Conservation (phyloP, 1,140 invertebrate genomes). For the Macrobrachium rosenbergii region DNA sequence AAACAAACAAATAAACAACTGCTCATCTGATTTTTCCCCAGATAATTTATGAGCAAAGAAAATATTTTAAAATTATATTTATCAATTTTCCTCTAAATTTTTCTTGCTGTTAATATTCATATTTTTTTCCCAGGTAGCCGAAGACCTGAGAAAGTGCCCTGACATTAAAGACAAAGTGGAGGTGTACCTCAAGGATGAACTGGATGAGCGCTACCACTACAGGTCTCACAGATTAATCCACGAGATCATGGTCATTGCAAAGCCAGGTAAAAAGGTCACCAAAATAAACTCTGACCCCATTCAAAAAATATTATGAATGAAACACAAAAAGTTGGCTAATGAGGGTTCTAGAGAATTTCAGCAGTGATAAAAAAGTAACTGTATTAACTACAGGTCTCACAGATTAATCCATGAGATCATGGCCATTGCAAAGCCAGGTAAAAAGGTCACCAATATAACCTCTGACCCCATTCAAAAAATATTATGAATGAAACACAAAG, state of each 20-base stretch:
- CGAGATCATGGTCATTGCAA: not conserved
- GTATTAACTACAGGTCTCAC: no score
- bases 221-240: conserved; percentile 25
- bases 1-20: no score
- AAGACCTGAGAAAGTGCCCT: not conserved
- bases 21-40: no score
- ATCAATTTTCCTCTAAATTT: not conserved
- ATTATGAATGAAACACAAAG: not conserved
- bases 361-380: no score
- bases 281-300: not conserved
- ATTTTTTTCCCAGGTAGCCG: not conserved
- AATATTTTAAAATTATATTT: no score
- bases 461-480: not conserved
- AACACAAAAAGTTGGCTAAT: not conserved
- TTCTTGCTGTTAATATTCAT: not conserved
- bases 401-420: conserved; percentile 5
- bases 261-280: not conserved
- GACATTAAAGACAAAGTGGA: not conserved
- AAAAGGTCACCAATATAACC: not conserved
- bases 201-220: conserved; percentile 15
- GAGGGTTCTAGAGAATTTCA: no score
- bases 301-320: not conserved
- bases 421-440: conserved; percentile 10
- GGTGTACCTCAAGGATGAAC: not conserved
- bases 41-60: no score